Conservation (phyloP, 2,797 vertebrate species). For the Neostethus bicornis region DNA sequence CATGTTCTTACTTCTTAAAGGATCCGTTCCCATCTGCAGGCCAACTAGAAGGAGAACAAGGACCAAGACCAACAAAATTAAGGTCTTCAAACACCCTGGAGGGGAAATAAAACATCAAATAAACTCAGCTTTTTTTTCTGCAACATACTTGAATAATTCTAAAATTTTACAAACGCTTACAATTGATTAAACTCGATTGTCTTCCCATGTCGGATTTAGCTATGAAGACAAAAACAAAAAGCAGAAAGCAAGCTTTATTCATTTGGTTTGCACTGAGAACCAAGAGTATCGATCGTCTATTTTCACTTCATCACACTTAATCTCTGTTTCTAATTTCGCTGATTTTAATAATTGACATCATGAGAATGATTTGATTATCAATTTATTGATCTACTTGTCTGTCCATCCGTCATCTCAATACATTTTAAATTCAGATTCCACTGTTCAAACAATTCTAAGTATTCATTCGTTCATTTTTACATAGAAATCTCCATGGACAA, state of each 20-base stretch:
- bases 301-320: no score
- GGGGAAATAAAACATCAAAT: background rate
- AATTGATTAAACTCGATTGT: background rate
- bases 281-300: no score
- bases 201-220: background rate
- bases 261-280: no score
- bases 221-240: conserved; percentile 1
- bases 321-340: no score
- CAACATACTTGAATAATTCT: background rate
- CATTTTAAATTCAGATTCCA: no score
- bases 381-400: no score
- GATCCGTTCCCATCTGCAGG: conserved; percentile 5
- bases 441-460: no score
- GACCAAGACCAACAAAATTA: fast-evolving
- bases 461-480: no score
- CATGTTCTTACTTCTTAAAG: background rate
- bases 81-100: conserved; percentile 1
- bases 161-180: background rate
- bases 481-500: no score
- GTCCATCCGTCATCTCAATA: no score
- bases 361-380: no score
- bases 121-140: background rate
- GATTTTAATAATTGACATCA: no score
- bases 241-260: background rate
- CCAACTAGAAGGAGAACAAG: fast-evolving